Base-by-base conservation (phyloP, 2,888 invertebrate species). In the Dolichopus griseipennis region DNA sequence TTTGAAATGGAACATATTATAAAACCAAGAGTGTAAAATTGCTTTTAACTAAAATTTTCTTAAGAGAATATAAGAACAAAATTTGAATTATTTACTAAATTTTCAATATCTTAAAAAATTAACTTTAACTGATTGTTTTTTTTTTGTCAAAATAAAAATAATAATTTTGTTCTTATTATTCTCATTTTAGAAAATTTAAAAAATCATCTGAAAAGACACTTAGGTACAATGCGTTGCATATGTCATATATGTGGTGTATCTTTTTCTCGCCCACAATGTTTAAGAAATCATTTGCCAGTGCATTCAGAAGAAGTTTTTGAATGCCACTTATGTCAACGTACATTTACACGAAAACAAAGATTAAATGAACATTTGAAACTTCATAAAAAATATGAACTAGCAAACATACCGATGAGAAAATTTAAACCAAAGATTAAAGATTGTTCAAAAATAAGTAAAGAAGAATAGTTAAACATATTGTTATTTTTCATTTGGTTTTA, bases 151-250 rank as follows among this genome's bases (percentile, higher is more conserved):
- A 52, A 52, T 52, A 52, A 52, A 12, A 12, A 18, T 15, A 52
- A 18, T 52, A 52, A 52, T 52, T 52, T 52, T 52, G 52, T 52
- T 52, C 52, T 52, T 52, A 52, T 52, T 52, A 52, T 52, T 52
- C 52, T 52, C 52, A 18, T 52, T 52, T 52, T 52, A 52, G 52
- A 52, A 52, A 52, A 52, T 52, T 52, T 52, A 52, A 52, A 52
- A 52, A 52, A 52, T 52, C 52, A 52, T 52, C 52, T 52, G 9
- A 52, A 52, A 52, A 52, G 52, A n/a, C 52, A 52, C 18, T 52
- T 52, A 52, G 52, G 52, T n/a, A 52, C 18, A 18, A 18, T 52
- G 6, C 52, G 18, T 52, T 52, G 52, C 15, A 52, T 52, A 18
- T 52, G 52, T 52, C 52, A 52, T 52, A 18, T 52, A 52, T 52